Evolutionary conservation across 2,797 vertebrate species (phyloP), one percentile per base, ranked within the genome.

Genomic region (Sebastes oblongus): DNA sequence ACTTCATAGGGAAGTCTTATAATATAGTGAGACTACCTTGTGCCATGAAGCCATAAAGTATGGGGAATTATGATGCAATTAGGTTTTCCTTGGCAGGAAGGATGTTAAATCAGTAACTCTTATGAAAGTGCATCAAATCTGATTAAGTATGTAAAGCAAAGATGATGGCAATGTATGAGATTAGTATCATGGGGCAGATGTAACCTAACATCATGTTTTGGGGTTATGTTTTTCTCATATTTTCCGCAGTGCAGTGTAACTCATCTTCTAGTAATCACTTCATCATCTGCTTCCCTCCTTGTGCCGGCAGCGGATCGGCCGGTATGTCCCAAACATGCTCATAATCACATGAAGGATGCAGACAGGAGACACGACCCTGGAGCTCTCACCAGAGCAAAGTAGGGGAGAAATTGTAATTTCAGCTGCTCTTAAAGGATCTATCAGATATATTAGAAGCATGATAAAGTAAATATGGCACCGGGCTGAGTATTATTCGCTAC

Each of bases 251-350:
- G 73, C n/a, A 24, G 32, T 66, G 52, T 66, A 70, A 74, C 59
- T 75, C 24, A 81, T 86, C 82, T 62, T 80, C 46, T 24, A 52
- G 60, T 69, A 75, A 85, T 86, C 68, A 68, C 61, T 60, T 80
- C 75, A 86, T 85, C 58, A 50, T 78, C 66, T 90, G 29, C 54
- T 82, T 80, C 81, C 59, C 71, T 85, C 52, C n/a, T 42, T n/a
- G 34, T 30, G 54, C 52, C 69, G 62, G 75, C 50, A 66, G 61
- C 42, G 16, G 29, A 77, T 70, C 67, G 72, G 42, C 58, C 52
- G 54, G 2, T 50, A 32, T 36, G 36, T 61, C 64, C 16, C 29
- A 78, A 77, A 75, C 54, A 75, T 66, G 69, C 70, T 82, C 73
- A 78, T 82, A 71, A 83, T 83, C 62, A 60, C 78, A 78, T 74